phyloP scores from a whole-genome alignment of 2,113 vertebrate genomes.

The Neomonachus schauinslandi region DNA sequence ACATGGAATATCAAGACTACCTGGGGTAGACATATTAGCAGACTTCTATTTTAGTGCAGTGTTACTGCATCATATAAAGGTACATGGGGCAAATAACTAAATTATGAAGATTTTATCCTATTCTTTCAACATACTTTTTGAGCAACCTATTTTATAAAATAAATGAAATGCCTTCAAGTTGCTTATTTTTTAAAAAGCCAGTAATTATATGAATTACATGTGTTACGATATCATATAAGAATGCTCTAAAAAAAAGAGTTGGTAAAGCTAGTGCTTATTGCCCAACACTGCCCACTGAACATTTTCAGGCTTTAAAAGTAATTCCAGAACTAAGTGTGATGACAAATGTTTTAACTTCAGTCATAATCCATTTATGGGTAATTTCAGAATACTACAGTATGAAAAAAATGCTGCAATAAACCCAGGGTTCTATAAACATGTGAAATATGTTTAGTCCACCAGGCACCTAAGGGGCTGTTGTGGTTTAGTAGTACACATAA shows the following conservation, averaged over 20 bases:
- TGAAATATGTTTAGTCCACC: not conserved
- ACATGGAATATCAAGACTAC: not conserved
- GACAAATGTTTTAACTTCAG: constrained; percentile 19
- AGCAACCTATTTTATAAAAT: not conserved
- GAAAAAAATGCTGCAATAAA: not conserved
- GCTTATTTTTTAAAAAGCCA: not conserved
- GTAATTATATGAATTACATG: not conserved
- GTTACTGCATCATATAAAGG: not conserved
- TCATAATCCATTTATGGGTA: not conserved
- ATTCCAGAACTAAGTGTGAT: not conserved
- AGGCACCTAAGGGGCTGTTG: not conserved
- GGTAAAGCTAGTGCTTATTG: not conserved
- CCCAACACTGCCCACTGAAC: not conserved
- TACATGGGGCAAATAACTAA: not conserved
- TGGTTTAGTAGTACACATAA: not conserved
- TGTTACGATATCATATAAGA: not conserved
- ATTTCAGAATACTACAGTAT: constrained; percentile 38
- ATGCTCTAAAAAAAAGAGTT: not conserved
- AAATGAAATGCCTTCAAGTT: not conserved
- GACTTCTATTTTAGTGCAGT: not conserved
- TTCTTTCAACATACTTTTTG: not conserved
- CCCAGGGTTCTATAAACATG: not conserved
- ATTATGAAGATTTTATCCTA: not conserved
- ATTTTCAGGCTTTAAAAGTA: constrained; percentile 23
- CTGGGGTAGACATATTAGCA: not conserved